Evolutionary conservation across 2,797 vertebrate species (phyloP).

Genomic region (Dicrostonyx torquatus): DNA sequence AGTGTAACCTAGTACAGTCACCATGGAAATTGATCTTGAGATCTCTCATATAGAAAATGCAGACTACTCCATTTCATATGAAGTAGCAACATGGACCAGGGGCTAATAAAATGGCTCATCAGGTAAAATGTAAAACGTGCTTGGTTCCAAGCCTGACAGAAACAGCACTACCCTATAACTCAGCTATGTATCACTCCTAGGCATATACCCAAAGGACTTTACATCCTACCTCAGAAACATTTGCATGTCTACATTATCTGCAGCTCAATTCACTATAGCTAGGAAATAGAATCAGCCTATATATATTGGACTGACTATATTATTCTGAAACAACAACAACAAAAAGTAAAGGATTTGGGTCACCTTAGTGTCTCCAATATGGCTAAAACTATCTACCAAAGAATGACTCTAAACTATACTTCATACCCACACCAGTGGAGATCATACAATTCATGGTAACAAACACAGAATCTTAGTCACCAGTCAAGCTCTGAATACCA

Average conservation of each 20-base stretch:
- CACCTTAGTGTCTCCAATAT: not conserved
- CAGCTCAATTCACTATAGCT: not conserved
- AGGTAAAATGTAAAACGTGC: not conserved
- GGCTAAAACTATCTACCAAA: not conserved
- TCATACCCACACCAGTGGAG: not conserved
- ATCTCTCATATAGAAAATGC: not conserved
- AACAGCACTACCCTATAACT: not conserved
- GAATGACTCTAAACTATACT: not conserved
- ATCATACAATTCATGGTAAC: not conserved
- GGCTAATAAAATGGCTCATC: not conserved
- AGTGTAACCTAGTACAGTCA: no score
- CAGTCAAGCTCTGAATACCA: not conserved
- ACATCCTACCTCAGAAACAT: not conserved
- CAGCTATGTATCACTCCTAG: not conserved
- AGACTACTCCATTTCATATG: not conserved
- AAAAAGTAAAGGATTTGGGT: not conserved
- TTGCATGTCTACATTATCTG: not conserved
- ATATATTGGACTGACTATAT: not conserved
- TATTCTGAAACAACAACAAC: not conserved
- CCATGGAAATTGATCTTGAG: not conserved
- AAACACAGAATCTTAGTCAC: not conserved
- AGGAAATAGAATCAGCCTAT: not conserved
- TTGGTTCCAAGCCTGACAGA: not conserved
- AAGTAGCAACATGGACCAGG: not conserved
- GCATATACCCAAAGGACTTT: not conserved